Evolutionary conservation across 2,113 vertebrate genomes (phyloP).

Genomic region (Malurus melanocephalus): DNA sequence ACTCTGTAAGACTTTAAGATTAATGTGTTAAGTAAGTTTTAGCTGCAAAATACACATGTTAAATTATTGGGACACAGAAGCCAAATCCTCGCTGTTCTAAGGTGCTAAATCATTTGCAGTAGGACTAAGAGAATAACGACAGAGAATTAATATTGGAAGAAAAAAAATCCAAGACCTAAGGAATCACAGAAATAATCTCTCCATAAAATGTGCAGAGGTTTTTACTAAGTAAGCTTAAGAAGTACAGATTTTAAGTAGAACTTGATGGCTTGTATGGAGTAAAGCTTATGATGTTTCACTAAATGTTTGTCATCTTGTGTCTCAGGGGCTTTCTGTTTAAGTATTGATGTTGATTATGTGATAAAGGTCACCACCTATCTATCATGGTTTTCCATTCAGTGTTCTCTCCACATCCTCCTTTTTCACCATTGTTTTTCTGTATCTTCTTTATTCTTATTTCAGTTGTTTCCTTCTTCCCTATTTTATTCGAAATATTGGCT

Average conservation of each 20-base stretch:
- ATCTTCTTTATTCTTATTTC: background rate
- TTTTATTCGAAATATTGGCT: background rate
- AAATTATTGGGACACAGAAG: background rate
- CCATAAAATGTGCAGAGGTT: background rate
- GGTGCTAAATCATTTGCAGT: background rate
- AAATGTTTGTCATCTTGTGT: background rate
- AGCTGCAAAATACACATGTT: background rate
- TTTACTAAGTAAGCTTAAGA: background rate
- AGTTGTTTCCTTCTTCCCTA: background rate
- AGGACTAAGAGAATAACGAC: background rate
- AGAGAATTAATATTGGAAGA: background rate
- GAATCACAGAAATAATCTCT: background rate
- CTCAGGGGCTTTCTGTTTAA: background rate
- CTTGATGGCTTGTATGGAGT: background rate
- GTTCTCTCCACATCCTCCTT: background rate
- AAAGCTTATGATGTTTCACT: background rate
- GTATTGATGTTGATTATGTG: background rate
- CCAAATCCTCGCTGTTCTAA: background rate
- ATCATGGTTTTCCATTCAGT: background rate
- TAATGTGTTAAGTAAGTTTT: background rate
- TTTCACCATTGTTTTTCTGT: background rate
- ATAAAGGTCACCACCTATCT: background rate
- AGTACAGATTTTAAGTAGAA: background rate
- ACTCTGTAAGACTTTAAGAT: background rate
- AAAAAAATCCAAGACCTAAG: background rate